phyloP scores from a whole-genome alignment of 2,888 invertebrate genomes.

The Antitype chi region DNA sequence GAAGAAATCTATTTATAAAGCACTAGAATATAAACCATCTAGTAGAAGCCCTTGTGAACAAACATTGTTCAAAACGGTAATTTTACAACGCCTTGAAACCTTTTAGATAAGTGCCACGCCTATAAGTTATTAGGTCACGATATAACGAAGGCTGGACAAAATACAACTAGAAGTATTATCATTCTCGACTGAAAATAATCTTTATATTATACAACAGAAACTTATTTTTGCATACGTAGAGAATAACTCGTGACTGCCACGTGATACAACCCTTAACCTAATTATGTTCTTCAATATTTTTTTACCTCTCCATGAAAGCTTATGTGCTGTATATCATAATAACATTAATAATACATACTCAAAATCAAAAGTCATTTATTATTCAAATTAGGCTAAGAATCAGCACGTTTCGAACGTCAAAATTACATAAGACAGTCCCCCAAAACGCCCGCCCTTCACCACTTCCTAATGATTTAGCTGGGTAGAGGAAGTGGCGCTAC shows the following conservation, averaged over 20 bases:
- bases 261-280: background rate
- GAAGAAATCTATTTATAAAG: no score
- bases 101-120: constrained; percentile 44
- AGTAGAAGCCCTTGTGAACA: background rate
- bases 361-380: no score
- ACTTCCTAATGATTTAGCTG: no score
- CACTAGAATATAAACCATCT: background rate
- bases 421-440: no score
- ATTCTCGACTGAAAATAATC: background rate
- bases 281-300: background rate
- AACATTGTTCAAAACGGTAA: constrained; percentile 5
- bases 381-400: no score
- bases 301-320: background rate
- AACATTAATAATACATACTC: no score
- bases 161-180: background rate
- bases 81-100: constrained; percentile 21
- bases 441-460: no score
- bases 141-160: background rate
- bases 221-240: background rate
- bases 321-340: background rate
- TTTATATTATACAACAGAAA: background rate
- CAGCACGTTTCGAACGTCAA: no score
- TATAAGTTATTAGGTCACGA: constrained; percentile 35
- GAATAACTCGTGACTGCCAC: background rate
- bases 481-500: no score